Conservation (phyloP, 1,140 invertebrate genomes). For the Drosophila sechellia region DNA sequence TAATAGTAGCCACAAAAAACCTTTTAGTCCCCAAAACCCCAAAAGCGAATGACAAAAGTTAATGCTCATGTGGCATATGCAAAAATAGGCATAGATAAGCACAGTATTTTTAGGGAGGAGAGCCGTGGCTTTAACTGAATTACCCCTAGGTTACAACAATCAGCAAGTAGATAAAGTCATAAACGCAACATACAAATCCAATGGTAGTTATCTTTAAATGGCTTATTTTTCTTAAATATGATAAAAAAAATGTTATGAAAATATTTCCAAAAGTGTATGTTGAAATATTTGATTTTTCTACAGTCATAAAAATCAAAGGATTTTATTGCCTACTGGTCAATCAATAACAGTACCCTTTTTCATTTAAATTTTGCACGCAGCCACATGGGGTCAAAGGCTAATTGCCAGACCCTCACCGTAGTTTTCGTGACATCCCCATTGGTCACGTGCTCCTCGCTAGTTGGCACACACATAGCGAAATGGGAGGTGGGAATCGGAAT, state of each 20-base stretch:
- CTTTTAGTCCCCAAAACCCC: constrained; percentile 58
- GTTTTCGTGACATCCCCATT: constrained; percentile 18
- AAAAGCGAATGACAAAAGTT: constrained; percentile 66
- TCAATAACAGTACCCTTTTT: background rate
- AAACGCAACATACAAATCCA: too few relatives aligned
- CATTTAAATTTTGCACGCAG: constrained; percentile 1
- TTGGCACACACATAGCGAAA: constrained; percentile 17
- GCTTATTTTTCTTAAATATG: too few relatives aligned
- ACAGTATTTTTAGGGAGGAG: constrained; percentile 19
- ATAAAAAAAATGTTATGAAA: too few relatives aligned
- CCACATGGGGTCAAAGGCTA: constrained; percentile 31
- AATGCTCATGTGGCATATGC: constrained; percentile 51
- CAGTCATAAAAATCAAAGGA: too few relatives aligned
- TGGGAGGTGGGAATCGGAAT: constrained; percentile 3
- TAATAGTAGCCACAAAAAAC: constrained; percentile 62
- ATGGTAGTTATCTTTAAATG: too few relatives aligned
- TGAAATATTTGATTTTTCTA: too few relatives aligned
- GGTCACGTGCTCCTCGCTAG: constrained; percentile 70
- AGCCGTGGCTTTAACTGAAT: background rate
- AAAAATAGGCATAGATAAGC: constrained; percentile 13
- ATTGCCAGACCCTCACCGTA: constrained; percentile 46
- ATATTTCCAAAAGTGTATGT: too few relatives aligned
- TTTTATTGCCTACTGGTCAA: background rate
- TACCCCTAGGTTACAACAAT: too few relatives aligned
- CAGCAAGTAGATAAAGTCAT: too few relatives aligned